Conservation (phyloP, 1,140 invertebrate genomes). For the Bursaphelenchus mucronatus region DNA sequence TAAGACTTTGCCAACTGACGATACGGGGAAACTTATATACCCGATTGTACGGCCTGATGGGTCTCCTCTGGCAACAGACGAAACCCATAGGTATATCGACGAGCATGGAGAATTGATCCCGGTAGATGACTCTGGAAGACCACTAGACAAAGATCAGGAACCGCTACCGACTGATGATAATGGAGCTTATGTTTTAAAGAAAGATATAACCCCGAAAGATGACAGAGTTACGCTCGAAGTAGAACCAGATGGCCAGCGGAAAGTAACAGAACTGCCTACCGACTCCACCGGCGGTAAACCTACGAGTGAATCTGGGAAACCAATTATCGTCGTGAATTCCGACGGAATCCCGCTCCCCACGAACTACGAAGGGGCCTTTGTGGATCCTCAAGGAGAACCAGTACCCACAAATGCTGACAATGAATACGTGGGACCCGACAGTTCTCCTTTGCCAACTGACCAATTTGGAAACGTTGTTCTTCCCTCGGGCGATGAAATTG, state of each 20-base stretch:
- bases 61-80: slow-evolving; percentile 2
- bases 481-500: slow-evolving; percentile 6
- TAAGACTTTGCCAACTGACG: slow-evolving; percentile 37
- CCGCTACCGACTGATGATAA: slow-evolving; percentile 16
- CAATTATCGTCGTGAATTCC: slow-evolving; percentile 17
- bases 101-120: neutral
- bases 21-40: slow-evolving; percentile 28
- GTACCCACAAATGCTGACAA: slow-evolving; percentile 27
- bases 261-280: too few relatives aligned
- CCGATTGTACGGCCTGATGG: slow-evolving; percentile 4
- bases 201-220: neutral
- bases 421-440: slow-evolving; percentile 33
- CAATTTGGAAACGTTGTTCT: slow-evolving; percentile 9
- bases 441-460: slow-evolving; percentile 38
- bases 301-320: too few relatives aligned
- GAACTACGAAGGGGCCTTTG: slow-evolving; percentile 19
- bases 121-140: slow-evolving; percentile 4
- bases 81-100: neutral
- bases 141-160: slow-evolving; percentile 5
- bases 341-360: slow-evolving; percentile 35
- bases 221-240: too few relatives aligned
- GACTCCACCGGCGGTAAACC: too few relatives aligned
- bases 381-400: slow-evolving; percentile 21
- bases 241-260: too few relatives aligned
- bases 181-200: slow-evolving; percentile 22